Base-by-base conservation (phyloP, 1,140 invertebrate species). In the Anoplolepis gracilipes region DNA sequence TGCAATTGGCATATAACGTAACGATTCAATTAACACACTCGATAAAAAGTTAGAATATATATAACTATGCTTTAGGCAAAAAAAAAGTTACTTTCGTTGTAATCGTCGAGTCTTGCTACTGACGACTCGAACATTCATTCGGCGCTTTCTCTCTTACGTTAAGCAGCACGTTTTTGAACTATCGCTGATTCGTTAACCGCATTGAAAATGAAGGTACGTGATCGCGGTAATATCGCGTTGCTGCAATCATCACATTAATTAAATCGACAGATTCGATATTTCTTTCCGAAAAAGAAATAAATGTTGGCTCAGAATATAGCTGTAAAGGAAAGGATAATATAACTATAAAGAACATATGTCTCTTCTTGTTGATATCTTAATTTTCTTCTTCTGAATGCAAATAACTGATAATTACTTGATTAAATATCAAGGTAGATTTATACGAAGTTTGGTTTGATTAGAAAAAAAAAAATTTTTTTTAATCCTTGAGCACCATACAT, bases 141-240 rank as follows among this genome's bases (percentile, higher is more conserved):
- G 22, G 19, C 39, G 65, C 59, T 88, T 88, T 88, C 87, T 84
- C 78, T 82, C 64, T 88, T 75, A 49, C 70, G 70, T 65, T 57
- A 59, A 64, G 6, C 53, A 22, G 53, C 11, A 39, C 11, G 1
- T n/a, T 69, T 28, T 11, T 70, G 25, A 49, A 81, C 36, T n/a
- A 13, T 57, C 46, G 16, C 30, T 28, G 46, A 49, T 49, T 72
- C 28, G 46, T 72, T 49, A 72, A 72, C 42, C 16, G 46, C 46
- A 16, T 3, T 30, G 69, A 53, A 22, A 30, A 53, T 25, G 28
- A 72, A 25, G 28, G 25, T 53, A 16, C 16, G 28, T 49, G 39
- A 49, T 69, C 25, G 39, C 5, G 16, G 42, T 46, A 69, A 49
- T 8, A 3, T 11, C 46, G 46, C 59, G 28, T 62, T 77, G 42